phyloP scores from a whole-genome alignment of 1,140 invertebrate genomes.

The Euura saliciscinereae region DNA sequence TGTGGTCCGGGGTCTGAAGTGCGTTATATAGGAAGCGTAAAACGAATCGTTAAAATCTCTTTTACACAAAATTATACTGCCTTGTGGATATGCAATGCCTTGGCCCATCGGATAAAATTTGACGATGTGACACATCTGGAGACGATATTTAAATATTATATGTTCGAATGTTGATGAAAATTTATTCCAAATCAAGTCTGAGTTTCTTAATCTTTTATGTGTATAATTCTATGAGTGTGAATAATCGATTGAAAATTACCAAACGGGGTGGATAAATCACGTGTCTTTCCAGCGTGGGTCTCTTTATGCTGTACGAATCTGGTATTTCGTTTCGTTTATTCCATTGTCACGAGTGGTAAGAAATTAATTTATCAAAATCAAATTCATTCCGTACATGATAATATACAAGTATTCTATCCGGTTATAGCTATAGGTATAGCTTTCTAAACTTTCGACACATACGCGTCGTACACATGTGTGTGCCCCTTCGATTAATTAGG shows the following conservation, averaged over 20 bases:
- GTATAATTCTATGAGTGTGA: neutral
- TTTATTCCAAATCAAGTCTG: too few relatives aligned
- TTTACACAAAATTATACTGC: too few relatives aligned
- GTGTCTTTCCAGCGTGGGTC: too few relatives aligned
- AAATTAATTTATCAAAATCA: neutral
- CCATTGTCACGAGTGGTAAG: neutral
- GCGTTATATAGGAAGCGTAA: too few relatives aligned
- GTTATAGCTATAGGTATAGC: neutral
- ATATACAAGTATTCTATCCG: too few relatives aligned
- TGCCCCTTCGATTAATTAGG: neutral
- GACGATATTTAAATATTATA: neutral
- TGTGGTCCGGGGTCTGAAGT: neutral
- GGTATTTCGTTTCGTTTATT: neutral
- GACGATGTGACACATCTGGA: neutral
- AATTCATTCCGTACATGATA: neutral
- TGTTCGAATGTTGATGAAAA: neutral
- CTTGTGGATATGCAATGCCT: too few relatives aligned
- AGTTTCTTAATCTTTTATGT: neutral
- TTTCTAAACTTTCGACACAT: slow-evolving; percentile 3
- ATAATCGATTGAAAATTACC: neutral
- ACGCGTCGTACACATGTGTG: neutral
- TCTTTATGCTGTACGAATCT: neutral
- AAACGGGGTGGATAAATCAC: too few relatives aligned
- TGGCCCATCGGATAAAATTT: neutral
- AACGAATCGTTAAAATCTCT: too few relatives aligned